phyloP scores from a whole-genome alignment of 2,797 vertebrate genomes.

The Ataeniobius toweri region DNA sequence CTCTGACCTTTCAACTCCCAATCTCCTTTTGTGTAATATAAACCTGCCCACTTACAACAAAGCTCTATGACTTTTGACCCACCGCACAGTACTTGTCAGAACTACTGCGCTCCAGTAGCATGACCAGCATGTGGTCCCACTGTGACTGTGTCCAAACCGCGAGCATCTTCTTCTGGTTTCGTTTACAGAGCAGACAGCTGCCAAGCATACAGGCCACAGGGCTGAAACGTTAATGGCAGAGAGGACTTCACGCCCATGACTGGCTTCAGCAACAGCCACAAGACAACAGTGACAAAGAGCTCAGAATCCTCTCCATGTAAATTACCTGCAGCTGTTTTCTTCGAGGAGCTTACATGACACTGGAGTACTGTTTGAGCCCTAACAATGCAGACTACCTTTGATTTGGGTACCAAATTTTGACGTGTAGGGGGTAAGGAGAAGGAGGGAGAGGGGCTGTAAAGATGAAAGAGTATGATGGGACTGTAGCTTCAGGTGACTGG shows the following conservation, averaged over 20 bases:
- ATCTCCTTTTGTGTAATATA: constrained; percentile 66
- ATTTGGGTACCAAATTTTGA: constrained; percentile 70
- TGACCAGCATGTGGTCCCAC: constrained; percentile 78
- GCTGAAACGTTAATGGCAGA: constrained; percentile 75
- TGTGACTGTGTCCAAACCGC: constrained; percentile 76
- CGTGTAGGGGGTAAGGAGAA: constrained; percentile 40
- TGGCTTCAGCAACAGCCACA: constrained; percentile 53
- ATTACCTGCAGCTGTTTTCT: constrained; percentile 77
- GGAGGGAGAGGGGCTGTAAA: constrained; percentile 24
- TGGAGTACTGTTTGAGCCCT: constrained; percentile 69
- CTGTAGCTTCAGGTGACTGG: constrained; percentile 71
- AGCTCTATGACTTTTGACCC: constrained; percentile 69
- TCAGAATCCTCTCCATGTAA: constrained; percentile 58
- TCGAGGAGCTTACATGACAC: constrained; percentile 74
- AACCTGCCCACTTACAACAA: constrained; percentile 77
- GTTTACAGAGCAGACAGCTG: constrained; percentile 77
- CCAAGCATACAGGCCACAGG: constrained; percentile 79
- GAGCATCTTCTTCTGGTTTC: constrained; percentile 84
- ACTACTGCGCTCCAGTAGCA: constrained; percentile 77
- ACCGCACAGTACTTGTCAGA: constrained; percentile 76
- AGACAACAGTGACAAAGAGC: constrained; percentile 74
- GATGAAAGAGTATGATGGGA: constrained; percentile 56
- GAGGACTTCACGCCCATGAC: constrained; percentile 71
- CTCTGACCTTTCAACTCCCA: constrained; percentile 71
- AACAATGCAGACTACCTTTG: constrained; percentile 72